phyloP scores from a whole-genome alignment of 2,797 vertebrate species.

The Lepilemur septentrionalis region DNA sequence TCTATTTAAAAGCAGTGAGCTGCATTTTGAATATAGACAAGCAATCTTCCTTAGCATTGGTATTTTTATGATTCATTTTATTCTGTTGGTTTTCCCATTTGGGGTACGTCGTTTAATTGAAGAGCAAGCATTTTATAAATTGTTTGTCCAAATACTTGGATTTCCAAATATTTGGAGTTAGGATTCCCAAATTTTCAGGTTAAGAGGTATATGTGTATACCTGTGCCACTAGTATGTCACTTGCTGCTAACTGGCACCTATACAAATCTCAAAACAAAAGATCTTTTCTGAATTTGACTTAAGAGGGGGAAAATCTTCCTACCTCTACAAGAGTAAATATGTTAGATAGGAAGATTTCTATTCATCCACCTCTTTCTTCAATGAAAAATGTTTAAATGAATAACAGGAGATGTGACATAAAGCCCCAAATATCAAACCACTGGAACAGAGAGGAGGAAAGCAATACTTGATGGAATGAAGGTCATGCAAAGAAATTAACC shows the following conservation, averaged over 20 bases:
- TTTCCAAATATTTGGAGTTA: background rate
- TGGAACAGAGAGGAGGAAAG: background rate
- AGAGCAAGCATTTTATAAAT: background rate
- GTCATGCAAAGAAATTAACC: background rate
- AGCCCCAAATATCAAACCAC: background rate
- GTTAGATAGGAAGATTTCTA: background rate
- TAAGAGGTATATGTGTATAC: background rate
- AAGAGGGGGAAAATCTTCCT: background rate
- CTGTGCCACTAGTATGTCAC: background rate
- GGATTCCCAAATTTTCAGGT: conserved; percentile 22
- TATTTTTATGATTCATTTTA: background rate
- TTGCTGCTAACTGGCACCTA: background rate
- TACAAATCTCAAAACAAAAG: background rate
- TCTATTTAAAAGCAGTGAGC: conserved; percentile 35
- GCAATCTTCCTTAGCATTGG: background rate
- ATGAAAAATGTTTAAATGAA: background rate
- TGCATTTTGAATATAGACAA: conserved; percentile 7
- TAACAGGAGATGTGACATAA: background rate
- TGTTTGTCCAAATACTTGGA: background rate
- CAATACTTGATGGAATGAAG: background rate
- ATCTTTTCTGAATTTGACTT: conserved; percentile 25
- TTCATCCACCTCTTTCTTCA: background rate
- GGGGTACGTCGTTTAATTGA: background rate
- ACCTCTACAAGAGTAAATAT: background rate
- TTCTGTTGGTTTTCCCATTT: conserved; percentile 9